phyloP scores from a whole-genome alignment of 2,888 invertebrate species.

The Parelbella ahira region DNA sequence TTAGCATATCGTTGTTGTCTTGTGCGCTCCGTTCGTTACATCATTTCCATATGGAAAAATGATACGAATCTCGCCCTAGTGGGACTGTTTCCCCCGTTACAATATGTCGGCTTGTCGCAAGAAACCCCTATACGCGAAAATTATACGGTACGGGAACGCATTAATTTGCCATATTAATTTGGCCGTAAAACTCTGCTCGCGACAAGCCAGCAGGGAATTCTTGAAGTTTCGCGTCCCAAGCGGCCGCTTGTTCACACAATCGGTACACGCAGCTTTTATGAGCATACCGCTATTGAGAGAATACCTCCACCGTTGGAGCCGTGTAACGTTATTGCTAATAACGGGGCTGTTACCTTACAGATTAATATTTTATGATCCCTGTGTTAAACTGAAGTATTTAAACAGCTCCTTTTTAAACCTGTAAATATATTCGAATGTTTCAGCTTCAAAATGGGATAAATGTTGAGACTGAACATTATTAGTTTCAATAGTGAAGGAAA shows the following conservation, averaged over 20 bases:
- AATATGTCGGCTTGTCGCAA: constrained; percentile 56
- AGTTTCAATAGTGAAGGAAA: no score
- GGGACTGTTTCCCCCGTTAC: constrained; percentile 30
- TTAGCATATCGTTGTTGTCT: constrained; percentile 79
- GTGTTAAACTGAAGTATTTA: not conserved
- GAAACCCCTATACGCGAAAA: constrained; percentile 70
- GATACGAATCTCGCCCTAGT: constrained; percentile 60
- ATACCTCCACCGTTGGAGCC: constrained; percentile 49
- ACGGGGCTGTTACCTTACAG: constrained; percentile 30
- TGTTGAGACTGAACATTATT: no score
- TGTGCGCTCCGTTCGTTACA: constrained; percentile 65
- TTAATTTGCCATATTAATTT: constrained; percentile 82
- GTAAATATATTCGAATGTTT: no score
- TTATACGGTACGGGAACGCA: constrained; percentile 76
- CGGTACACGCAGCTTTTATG: constrained; percentile 56
- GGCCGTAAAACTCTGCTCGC: constrained; percentile 80
- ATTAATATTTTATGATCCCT: constrained; percentile 20
- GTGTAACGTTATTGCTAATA: constrained; percentile 65
- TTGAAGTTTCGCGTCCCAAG: constrained; percentile 72
- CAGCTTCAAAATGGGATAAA: no score
- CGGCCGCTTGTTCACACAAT: constrained; percentile 75
- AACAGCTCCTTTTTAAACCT: no score
- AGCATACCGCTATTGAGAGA: constrained; percentile 55
- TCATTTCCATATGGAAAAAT: constrained; percentile 80
- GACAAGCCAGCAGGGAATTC: constrained; percentile 72